These are phyloP conservation scores for Erpobdella octoculata DNA, from an alignment of 2,888 invertebrate genomes.

Conservation along the genomic window DNA sequence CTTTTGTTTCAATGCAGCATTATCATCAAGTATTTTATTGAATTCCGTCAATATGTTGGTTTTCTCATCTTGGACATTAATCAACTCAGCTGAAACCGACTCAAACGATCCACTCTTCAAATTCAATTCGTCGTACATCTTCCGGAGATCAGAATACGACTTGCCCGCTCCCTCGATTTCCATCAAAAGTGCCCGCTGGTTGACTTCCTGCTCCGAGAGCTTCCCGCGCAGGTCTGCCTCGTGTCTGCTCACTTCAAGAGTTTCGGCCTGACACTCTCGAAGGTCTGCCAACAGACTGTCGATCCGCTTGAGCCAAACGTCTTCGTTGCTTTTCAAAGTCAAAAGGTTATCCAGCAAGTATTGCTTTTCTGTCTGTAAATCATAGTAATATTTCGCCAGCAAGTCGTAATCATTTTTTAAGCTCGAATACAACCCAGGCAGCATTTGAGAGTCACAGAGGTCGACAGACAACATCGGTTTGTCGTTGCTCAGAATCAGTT, in stretches of 20 bases:
- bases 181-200: not conserved
- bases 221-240: not conserved
- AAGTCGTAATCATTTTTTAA: not conserved
- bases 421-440: not conserved
- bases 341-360: not conserved
- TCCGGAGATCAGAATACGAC: not conserved
- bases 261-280: not conserved
- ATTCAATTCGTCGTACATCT: not conserved
- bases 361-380: slow-evolving; percentile 1
- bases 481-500: not conserved
- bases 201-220: not conserved
- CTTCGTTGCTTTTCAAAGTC: not conserved
- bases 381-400: not conserved
- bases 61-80: not conserved
- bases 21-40: not conserved
- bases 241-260: not conserved
- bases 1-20: not conserved
- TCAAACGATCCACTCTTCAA: not conserved
- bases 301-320: not conserved
- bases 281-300: not conserved
- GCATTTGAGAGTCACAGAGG: too few relatives aligned
- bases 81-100: not conserved
- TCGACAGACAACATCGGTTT: too few relatives aligned
- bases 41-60: not conserved
- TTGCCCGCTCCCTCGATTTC: not conserved